phyloP scores from a whole-genome alignment of 2,113 vertebrate species.

The Opisthocomus hoazin region DNA sequence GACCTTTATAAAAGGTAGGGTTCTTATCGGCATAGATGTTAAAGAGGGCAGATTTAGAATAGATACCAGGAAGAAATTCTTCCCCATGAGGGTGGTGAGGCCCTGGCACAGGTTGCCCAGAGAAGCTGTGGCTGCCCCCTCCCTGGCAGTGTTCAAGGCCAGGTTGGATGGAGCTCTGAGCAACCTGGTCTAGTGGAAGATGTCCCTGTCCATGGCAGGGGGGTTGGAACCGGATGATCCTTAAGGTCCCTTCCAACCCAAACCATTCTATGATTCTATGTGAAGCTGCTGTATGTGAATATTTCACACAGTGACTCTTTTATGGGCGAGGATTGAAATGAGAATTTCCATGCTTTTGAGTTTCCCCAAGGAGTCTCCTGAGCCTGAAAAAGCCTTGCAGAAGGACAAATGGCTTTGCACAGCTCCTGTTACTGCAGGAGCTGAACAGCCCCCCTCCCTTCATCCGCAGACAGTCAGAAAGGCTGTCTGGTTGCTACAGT shows the following conservation, averaged over 20 bases:
- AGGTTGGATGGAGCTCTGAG: too few relatives aligned
- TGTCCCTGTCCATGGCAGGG: too few relatives aligned
- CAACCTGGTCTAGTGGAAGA: too few relatives aligned
- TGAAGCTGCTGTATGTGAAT: background rate
- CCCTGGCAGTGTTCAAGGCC: too few relatives aligned
- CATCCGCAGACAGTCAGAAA: background rate
- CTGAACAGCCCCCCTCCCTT: background rate
- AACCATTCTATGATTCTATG: too few relatives aligned
- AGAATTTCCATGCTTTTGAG: background rate
- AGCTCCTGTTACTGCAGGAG: background rate
- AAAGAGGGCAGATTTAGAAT: too few relatives aligned
- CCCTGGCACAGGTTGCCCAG: too few relatives aligned
- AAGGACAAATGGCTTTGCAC: background rate
- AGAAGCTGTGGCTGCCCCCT: too few relatives aligned
- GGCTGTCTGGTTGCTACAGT: background rate
- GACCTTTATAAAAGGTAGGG: conserved; percentile 74
- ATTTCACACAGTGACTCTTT: background rate
- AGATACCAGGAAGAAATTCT: too few relatives aligned
- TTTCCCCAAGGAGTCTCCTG: background rate
- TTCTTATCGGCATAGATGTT: background rate
- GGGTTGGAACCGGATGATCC: too few relatives aligned
- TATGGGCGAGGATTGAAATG: background rate
- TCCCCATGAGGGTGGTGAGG: too few relatives aligned
- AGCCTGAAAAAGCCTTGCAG: background rate
- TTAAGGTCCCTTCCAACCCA: too few relatives aligned